Base-by-base conservation (phyloP, 2,888 invertebrate species). In the Notodonta dromedarius region DNA sequence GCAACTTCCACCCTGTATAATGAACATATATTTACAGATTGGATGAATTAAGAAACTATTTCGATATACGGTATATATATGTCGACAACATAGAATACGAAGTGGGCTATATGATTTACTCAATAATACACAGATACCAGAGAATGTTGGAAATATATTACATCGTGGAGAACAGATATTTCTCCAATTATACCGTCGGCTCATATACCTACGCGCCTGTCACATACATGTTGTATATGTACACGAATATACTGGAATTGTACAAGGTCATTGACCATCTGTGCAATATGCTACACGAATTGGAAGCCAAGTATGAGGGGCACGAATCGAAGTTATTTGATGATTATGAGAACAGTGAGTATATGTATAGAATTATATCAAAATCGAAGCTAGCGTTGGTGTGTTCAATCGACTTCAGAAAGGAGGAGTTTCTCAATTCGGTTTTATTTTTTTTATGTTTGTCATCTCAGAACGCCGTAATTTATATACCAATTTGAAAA, bases 241-340 rank as follows among this genome's bases (percentile, higher is more conserved):
- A 87, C 40, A 69, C 76, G 0, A 76, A 72, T 11, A 70, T 85
- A 7, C 12, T 80, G 42, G 68, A 79, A 16, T 70, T 79, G 50
- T 71, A 74, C 12, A 76, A 69, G 1, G 63, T 62, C 0, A 77
- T 86, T 0, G 61, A 78, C 1, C 84, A 87, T 44, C 53, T 83
- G 4, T 83, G 83, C 52, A 79, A 84, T 53, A 85, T 86, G 83
- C 56, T 87, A 6, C 74, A 77, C 13, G 86, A 86, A 44, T 0
- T 86, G 0, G 77, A 83, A 46, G 59, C n/a, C 0, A 86, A 75
- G n/a, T 81, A 71, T 8, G 13, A 11, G 7, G 16, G 42, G n/a
- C 0, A 6, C 35, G 0, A 13, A 12, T 2, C 35, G 32, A 0
- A 4, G 0, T 51, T 60, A 0, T 73, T 73, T 39, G 0, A 13